phyloP scores from a whole-genome alignment of 2,888 invertebrate species.

The Cheilosia urbana region DNA sequence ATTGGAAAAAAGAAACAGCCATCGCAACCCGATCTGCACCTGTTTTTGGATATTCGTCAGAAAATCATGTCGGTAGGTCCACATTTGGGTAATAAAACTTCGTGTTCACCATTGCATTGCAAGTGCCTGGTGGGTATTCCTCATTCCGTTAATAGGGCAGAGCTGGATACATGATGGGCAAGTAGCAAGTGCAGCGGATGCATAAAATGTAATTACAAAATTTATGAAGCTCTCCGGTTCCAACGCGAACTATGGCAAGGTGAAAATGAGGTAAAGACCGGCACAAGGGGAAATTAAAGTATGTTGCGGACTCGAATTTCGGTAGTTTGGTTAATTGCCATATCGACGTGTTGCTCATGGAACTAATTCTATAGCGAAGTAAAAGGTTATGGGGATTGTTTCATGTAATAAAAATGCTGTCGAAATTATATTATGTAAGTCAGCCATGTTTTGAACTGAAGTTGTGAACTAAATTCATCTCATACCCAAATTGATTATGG shows the following conservation, averaged over 20 bases:
- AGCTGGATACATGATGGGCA: too few species aligned
- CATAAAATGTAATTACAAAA: conserved; percentile 12
- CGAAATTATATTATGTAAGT: too few species aligned
- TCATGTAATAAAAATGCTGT: too few species aligned
- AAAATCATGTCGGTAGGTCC: conserved; percentile 20
- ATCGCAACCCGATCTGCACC: conserved; percentile 2
- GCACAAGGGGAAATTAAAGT: not conserved
- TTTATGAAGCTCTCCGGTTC: conserved; percentile 5
- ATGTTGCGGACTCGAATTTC: not conserved
- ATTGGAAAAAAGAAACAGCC: not conserved
- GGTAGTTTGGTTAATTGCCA: not conserved
- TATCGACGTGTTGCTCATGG: not conserved
- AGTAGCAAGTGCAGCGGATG: not conserved
- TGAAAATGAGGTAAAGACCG: not conserved
- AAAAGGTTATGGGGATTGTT: too few species aligned
- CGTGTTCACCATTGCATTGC: conserved; percentile 6
- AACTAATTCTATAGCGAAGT: not conserved
- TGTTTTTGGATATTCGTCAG: conserved; percentile 12
- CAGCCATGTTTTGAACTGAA: too few species aligned
- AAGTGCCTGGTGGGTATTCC: not conserved
- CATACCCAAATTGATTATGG: too few species aligned
- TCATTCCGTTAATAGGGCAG: too few species aligned
- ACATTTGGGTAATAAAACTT: conserved; percentile 14
- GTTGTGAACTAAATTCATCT: too few species aligned
- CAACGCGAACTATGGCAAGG: not conserved